Percentiles rank a stretch among this genome's conserved stretches.
Conservation (phyloP, 1,140 invertebrate species). For the Brachionus rotundiformis region DNA sequence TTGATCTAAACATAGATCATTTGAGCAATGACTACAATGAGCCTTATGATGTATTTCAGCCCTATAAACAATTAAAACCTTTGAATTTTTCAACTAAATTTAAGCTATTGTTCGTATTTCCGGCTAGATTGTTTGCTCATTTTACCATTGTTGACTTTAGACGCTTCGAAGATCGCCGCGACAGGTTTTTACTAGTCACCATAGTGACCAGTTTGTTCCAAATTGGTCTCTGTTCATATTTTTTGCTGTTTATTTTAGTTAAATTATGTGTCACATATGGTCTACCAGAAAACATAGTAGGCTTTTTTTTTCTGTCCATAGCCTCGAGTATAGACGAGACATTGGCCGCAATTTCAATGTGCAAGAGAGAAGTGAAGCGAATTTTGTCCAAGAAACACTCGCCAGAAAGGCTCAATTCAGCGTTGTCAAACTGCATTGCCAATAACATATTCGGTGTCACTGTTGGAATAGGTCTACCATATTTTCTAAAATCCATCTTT, state of each 20-base stretch:
- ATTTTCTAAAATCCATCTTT: slow-evolving; percentile 21
- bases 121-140: slow-evolving; percentile 18
- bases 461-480: background rate
- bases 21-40: slow-evolving; percentile 41
- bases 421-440: slow-evolving; percentile 27
- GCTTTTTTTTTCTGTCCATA: slow-evolving; percentile 18
- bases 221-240: slow-evolving; percentile 34
- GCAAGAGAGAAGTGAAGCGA: slow-evolving; percentile 16
- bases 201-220: slow-evolving; percentile 28
- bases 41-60: slow-evolving; percentile 42
- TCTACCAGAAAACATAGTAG: background rate
- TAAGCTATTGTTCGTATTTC: slow-evolving; percentile 8
- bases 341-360: background rate
- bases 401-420: background rate
- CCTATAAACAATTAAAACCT: slow-evolving; percentile 20
- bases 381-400: background rate
- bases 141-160: slow-evolving; percentile 36
- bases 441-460: slow-evolving; percentile 17
- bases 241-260: slow-evolving; percentile 30
- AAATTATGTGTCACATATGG: background rate
- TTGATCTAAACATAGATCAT: slow-evolving; percentile 41
- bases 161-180: background rate
- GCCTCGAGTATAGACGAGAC: slow-evolving; percentile 19
- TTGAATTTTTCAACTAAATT: slow-evolving; percentile 43
- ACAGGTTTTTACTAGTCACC: slow-evolving; percentile 20